Base-by-base conservation (phyloP, 1,140 invertebrate species). In the Dryas iulia region DNA sequence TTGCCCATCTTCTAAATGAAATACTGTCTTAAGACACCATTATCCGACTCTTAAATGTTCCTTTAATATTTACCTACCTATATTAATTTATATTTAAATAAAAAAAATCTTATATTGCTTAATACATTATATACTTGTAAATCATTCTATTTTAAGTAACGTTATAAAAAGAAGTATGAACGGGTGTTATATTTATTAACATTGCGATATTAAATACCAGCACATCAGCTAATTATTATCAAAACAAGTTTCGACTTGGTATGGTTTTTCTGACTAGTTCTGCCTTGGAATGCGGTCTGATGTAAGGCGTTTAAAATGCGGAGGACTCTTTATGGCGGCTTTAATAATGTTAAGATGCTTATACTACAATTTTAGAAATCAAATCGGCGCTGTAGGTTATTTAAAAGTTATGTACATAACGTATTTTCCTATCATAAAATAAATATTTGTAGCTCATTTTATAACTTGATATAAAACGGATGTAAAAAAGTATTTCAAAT, bases 261-360 rank as follows among this genome's bases (percentile, higher is more conserved):
- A 66, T 69, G 62, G 66, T 69, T 73, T 69, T 73, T 73, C 66
- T 65, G 68, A 73, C 62, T 66, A 72, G 71, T 68, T 72, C 64
- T 56, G 54, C 58, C 21, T 30, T 53, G 71, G 71, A 73, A 73
- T 73, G 71, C 63, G 63, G 67, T 66, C 62, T 69, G 71, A 66
- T 69, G 61, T 74, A 67, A 58, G 58, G 47, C 61, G 52, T 60
- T 70, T 66, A 73, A 68, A 71, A 70, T 66, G 70, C 64, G 66
- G 69, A 68, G 67, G 64, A 71, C 60, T 69, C 54, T 74, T 57
- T 69, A 59, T 12, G 23, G 6, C 39, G 39, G 18, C 39, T 47
- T 39, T 14, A 7, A 39, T 39, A 39, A 12, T 39, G 33, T 14
- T 39, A 39, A 39, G 3, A 39, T 4, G 7, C 14, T 8, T 3